A percentile compares a stretch with the other conserved stretches of the same genome.
phyloP scores from a whole-genome alignment of 2,113 vertebrate species.

The Acrocephalus kingi region DNA sequence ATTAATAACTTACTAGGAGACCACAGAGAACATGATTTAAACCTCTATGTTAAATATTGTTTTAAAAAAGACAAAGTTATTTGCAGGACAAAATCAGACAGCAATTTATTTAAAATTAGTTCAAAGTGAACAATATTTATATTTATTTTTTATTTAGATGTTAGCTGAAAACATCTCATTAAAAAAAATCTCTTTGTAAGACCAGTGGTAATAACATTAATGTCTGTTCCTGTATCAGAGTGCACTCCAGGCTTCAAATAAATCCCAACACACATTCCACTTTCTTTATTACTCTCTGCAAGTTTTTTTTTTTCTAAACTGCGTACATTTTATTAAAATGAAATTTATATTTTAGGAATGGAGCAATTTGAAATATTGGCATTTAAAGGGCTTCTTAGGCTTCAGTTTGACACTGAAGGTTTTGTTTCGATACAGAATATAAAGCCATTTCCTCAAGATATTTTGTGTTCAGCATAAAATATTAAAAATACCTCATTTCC shows the following conservation, averaged over 20 bases:
- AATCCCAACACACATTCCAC: not conserved
- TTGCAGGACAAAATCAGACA: not conserved
- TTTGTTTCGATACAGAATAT: slow-evolving; percentile 75
- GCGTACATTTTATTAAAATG: not conserved
- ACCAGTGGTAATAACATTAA: not conserved
- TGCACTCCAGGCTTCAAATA: slow-evolving; percentile 27
- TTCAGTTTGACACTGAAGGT: slow-evolving; percentile 42
- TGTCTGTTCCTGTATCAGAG: not conserved
- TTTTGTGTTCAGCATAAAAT: slow-evolving; percentile 79
- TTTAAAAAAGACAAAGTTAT: not conserved
- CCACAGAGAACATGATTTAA: not conserved
- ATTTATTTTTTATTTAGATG: slow-evolving; percentile 45
- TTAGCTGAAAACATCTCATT: slow-evolving; percentile 22
- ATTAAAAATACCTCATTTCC: slow-evolving; percentile 79
- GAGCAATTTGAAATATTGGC: slow-evolving; percentile 18
- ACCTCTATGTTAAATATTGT: not conserved
- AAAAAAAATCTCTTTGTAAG: not conserved
- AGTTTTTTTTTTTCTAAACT: not conserved
- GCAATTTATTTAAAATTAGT: slow-evolving; percentile 2
- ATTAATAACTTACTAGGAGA: not conserved
- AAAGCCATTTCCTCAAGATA: slow-evolving; percentile 76
- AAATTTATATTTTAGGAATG: slow-evolving; percentile 17
- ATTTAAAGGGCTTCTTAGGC: slow-evolving; percentile 38
- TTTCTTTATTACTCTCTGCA: not conserved
- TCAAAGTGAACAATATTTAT: slow-evolving; percentile 32